Base-by-base conservation (phyloP, 2,888 invertebrate genomes). In the Chymomyza caudatula region DNA sequence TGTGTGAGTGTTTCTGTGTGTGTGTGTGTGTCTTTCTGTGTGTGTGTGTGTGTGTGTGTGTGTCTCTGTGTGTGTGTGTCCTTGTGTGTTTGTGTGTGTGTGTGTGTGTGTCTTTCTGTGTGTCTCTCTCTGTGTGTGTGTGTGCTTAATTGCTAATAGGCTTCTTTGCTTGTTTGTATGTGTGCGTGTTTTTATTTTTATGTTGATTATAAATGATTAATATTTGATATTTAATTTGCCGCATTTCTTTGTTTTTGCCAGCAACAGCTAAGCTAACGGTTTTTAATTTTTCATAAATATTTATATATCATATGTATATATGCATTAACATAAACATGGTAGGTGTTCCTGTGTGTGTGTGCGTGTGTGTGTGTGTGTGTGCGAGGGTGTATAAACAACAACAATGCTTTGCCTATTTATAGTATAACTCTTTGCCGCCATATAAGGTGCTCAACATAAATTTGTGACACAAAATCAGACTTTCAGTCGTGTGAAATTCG, bases 61-160 rank as follows among this genome's bases (percentile, higher is more conserved):
- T 60, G 22, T n/a, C n/a, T n/a, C n/a, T 8, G 29, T 11, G 11
- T 37, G 11, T 37, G 29, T 37, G 29, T 37, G 25, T 25, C n/a
- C n/a, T n/a, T n/a, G 25, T 25, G n/a, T n/a, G n/a, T n/a, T n/a
- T n/a, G n/a, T 58, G 55, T 66, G 20, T 64, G 47, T 66, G 51
- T 57, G 5, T 60, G 54, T 49, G 8, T 60, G 54, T n/a, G n/a
- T n/a, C n/a, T n/a, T n/a, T n/a, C n/a, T 58, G 56, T 58, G 37
- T 19, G 23, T 20, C 5, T 49, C 17, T 43, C 17, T 57, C 4
- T 49, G 37, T 67, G 20, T 60, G 20, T 37, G n/a, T 62, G 20
- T 44, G 23, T 65, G 59, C 69, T 74, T 71, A 69, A 59, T 51
- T 54, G 17, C 65, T 75, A 69, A 72, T 74, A 75, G 75, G 77